Base-by-base conservation (phyloP, 53 echinoderm and acorn worm genomes). In the Pentamera pediparva region DNA sequence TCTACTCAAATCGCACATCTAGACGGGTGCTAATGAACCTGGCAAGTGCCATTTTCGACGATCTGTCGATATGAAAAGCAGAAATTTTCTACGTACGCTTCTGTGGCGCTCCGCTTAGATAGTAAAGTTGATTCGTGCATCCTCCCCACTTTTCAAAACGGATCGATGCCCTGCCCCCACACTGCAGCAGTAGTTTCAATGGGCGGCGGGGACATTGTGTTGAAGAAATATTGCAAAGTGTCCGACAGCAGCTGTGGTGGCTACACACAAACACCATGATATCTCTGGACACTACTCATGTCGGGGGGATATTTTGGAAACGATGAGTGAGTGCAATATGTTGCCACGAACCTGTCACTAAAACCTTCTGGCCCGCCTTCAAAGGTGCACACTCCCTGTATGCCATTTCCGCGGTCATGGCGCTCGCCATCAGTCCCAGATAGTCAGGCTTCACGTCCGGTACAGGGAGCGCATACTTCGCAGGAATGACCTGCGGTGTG, bases 361-460 rank as follows among this genome's bases (percentile, higher is more conserved):
- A 65, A 18, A 93, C 93, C 17, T 70, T 93, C 57, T 93, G 86
- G 19, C 89, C 89, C 65, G 77, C 6, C 64, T 90, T 78, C 22
- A 93, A 35, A 28, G 65, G 74, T 55, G 86, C 93, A 74, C 55
- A 32, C 86, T 86, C 71, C 43, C 39, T n/a, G 20, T 29, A 47
- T 70, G 69, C 27, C 56, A 78, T 32, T 53, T 93, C 93, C 24
- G 93, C 89, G 18, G 93, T 89, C 81, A 81, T 75, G 1, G 86
- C 93, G 56, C 93, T 93, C 47, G 89, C 82, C 37, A 89, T 47
- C 3, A 93, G 61, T 0, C 70, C 69, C 5, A 86, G 38, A 48
- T 77, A 84, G 30, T 86, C 93, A 24, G 93, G 86, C 13, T 81
- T 61, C 0, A 77, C 43, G 21, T 76, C 84, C 5, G 93, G 89